These are phyloP conservation scores for Sogatella furcifera DNA, from an alignment of 1,140 invertebrate genomes.

Conservation along the genomic window DNA sequence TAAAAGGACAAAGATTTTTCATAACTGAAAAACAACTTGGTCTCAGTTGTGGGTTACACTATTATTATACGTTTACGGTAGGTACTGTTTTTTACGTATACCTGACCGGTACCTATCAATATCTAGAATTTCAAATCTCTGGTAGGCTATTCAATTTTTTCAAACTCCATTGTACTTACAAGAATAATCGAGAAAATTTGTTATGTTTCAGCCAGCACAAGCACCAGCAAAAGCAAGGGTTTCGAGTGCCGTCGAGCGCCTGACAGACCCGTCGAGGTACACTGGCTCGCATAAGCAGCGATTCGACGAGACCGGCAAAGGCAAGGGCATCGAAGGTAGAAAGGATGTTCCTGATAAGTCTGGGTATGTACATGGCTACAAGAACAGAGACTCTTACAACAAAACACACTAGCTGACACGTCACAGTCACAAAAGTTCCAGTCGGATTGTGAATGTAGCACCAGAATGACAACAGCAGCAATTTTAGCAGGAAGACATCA, in stretches of 20 bases:
- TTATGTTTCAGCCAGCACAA: not conserved
- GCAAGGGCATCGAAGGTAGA: conserved; percentile 77
- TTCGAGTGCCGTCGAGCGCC: conserved; percentile 52
- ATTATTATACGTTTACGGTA: no score
- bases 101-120: no score
- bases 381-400: conserved; percentile 68
- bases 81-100: no score
- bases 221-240: not conserved
- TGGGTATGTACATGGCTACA: conserved; percentile 82
- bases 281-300: conserved; percentile 84
- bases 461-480: no score
- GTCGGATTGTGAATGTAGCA: no score
- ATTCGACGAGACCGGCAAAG: conserved; percentile 56
- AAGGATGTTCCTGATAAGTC: conserved; percentile 65
- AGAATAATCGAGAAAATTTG: not conserved
- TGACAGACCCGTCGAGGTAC: conserved; percentile 85
- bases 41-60: no score
- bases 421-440: no score
- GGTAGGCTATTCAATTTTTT: no score
- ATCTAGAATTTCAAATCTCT: no score
- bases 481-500: no score
- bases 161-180: not conserved
- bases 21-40: no score
- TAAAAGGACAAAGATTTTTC: no score
- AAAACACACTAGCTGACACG: conserved; percentile 33